Evolutionary conservation across 2,113 vertebrate genomes (phyloP), one percentile per base, ranked within the genome.

Genomic region (Hemiprocne comata): DNA sequence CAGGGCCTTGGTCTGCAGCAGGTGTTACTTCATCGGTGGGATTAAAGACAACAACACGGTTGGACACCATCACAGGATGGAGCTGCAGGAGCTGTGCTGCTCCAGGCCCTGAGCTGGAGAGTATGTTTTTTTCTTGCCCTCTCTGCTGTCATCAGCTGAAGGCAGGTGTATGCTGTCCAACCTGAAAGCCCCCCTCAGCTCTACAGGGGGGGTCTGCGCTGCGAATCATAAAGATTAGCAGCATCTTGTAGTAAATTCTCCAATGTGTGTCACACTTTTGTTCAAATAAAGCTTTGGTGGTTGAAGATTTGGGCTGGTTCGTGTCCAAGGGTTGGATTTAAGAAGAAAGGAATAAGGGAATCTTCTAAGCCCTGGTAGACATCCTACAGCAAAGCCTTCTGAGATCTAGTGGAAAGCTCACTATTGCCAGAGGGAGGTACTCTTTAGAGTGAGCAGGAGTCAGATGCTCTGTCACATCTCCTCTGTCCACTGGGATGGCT

Each of bases 51-150:
- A 71, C 0, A 1, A 17, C 8, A 5, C 0, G 2, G 24, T 8
- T 58, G 82, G 66, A 50, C 13, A 17, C 70, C 75, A n/a, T n/a
- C 50, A 23, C 14, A 65, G 75, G 50, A 80, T 8, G 53, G 72
- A 90, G 62, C 79, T 92, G 85, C 12, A 25, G 69, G 72, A 89
- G 51, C 46, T 29, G 60, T 81, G 89, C 89, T 93, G 75, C 78
- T 85, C 65, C 82, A 87, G 57, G 42, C 62, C 42, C 23, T 28
- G 75, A 85, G 79, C 79, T 86, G 86, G 17, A 70, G 33, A 66
- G 29, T 50, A 26, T 38, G 71, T 29, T 60, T 89, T 40, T 76
- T 62, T 70, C 80, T 73, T 84, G 72, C 46, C 44, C 44, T 76
- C 3, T 44, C 86, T 95, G 89, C 70, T 73, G 64, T 36, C 62